phyloP scores from a whole-genome alignment of 2,797 vertebrate species.

The Numenius phaeopus region DNA sequence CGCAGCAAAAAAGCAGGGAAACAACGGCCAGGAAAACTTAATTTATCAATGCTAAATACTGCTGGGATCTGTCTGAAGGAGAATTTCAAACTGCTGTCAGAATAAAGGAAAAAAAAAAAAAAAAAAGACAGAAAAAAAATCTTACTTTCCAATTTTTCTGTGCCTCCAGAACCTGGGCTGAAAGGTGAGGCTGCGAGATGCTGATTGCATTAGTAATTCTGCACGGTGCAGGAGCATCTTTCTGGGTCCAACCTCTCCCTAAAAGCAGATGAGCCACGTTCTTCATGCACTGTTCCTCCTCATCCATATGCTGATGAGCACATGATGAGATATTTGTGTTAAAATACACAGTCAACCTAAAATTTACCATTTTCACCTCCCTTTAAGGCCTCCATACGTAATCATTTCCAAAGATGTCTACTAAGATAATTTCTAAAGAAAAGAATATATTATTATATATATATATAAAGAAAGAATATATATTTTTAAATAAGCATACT shows the following conservation, averaged over 20 bases:
- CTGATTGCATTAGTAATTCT: background rate
- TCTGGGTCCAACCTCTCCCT: background rate
- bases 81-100: background rate
- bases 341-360: background rate
- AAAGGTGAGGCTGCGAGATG: background rate
- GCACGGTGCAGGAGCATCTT: background rate
- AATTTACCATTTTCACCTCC: background rate
- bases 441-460: background rate
- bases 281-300: background rate
- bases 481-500: background rate
- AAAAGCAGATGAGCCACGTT: background rate
- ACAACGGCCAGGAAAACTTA: background rate
- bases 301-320: background rate
- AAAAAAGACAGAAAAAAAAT: background rate
- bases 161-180: background rate
- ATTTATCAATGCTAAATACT: background rate
- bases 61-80: background rate
- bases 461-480: no score
- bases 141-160: background rate
- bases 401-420: background rate
- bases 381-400: no score
- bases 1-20: background rate
- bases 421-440: background rate
- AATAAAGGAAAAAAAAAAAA: background rate
- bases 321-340: background rate